Conservation (phyloP, 2,113 vertebrate species). For the Paramisgurnus dabryanus region DNA sequence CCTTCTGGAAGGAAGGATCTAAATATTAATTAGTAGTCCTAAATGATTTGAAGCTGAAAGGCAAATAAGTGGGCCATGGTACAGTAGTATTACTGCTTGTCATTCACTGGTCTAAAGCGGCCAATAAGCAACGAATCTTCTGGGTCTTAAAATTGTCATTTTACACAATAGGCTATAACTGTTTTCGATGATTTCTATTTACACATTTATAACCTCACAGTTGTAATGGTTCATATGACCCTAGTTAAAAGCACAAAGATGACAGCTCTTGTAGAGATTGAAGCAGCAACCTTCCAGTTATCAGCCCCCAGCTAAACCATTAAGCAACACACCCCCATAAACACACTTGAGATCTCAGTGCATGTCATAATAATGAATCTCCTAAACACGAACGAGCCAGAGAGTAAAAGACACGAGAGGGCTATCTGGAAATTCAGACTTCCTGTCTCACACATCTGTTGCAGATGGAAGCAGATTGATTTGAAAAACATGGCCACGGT, state of each 20-base stretch:
- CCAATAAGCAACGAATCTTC: too few species aligned
- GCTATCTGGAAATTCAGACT: conserved; percentile 12
- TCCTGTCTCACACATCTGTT: conserved; percentile 20
- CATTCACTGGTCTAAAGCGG: too few species aligned
- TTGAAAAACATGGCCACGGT: conserved; percentile 12
- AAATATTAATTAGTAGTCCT: too few species aligned
- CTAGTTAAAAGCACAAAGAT: background rate
- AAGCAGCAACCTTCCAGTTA: background rate
- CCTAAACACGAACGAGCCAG: conserved; percentile 1
- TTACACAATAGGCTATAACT: too few species aligned
- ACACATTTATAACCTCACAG: too few species aligned
- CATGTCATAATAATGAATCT: background rate
- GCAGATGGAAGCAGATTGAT: conserved; percentile 33
- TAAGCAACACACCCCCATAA: background rate
- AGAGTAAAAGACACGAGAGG: background rate
- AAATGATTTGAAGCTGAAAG: too few species aligned
- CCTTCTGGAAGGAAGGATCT: too few species aligned
- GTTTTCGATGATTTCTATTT: too few species aligned
- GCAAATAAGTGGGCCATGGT: too few species aligned
- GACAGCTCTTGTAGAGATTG: background rate
- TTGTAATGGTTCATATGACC: too few species aligned
- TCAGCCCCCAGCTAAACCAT: background rate
- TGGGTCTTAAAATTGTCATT: too few species aligned
- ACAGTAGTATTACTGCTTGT: too few species aligned
- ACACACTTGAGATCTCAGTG: background rate